Conservation (phyloP, 2,113 vertebrate species). For the Indicator indicator region DNA sequence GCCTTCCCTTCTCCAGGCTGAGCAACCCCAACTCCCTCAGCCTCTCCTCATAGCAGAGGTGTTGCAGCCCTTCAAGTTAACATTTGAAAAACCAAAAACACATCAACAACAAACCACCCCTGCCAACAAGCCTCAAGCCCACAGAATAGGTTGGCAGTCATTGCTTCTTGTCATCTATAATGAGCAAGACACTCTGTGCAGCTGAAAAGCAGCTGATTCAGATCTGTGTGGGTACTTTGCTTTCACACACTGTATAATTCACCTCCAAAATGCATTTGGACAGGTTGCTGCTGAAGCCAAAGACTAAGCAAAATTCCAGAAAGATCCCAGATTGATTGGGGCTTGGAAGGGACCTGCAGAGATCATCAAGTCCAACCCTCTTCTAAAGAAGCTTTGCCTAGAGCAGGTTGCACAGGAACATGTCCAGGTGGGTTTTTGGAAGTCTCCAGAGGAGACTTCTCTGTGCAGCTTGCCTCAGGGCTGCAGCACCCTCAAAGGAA, state of each 20-base stretch:
- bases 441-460: too few relatives aligned
- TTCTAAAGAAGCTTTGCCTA: too few relatives aligned
- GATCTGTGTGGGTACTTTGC: background rate
- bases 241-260: background rate
- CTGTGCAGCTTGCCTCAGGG: too few relatives aligned
- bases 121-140: background rate
- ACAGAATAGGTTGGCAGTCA: background rate
- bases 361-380: too few relatives aligned
- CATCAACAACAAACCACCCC: fast-evolving
- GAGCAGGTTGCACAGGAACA: too few relatives aligned
- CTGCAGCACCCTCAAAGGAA: too few relatives aligned
- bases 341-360: too few relatives aligned
- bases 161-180: background rate
- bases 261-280: background rate
- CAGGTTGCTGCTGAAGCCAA: background rate
- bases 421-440: too few relatives aligned
- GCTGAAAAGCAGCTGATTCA: background rate
- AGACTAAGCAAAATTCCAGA: background rate
- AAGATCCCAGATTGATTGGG: background rate
- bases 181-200: background rate
- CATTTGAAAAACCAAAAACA: background rate
- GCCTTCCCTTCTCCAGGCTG: too few relatives aligned
- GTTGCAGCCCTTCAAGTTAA: too few relatives aligned
- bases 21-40: too few relatives aligned
- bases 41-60: too few relatives aligned